Evolutionary conservation across 2,113 vertebrate species (phyloP).

Genomic region (Thoracochromis brauschi): DNA sequence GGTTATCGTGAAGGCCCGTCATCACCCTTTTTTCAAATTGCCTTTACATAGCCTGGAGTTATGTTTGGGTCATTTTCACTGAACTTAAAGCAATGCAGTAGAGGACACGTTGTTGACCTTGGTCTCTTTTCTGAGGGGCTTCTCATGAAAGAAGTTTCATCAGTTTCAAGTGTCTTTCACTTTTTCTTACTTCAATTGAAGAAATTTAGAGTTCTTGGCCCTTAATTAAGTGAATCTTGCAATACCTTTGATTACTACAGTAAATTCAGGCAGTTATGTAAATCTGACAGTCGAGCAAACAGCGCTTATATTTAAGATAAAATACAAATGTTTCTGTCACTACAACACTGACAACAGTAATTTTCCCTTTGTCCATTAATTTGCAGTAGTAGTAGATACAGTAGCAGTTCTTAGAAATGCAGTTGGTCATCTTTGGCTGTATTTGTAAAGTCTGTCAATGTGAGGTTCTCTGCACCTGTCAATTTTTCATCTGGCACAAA

Average conservation of each 20-base stretch:
- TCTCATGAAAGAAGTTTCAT: background rate
- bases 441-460: background rate
- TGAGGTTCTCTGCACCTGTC: background rate
- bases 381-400: background rate
- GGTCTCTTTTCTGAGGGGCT: background rate
- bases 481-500: background rate
- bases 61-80: background rate
- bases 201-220: background rate
- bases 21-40: background rate
- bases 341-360: background rate
- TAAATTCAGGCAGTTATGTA: background rate
- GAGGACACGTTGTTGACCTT: background rate
- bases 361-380: background rate
- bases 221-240: background rate
- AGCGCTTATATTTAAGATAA: background rate
- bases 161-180: background rate
- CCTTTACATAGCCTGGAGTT: background rate
- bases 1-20: background rate
- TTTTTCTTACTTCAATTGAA: background rate
- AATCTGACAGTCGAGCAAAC: background rate
- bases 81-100: background rate
- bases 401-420: background rate
- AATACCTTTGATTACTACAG: background rate
- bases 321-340: background rate
- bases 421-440: background rate